These are phyloP conservation scores for Microctenopoma lineatum DNA, from an alignment of 2,797 vertebrate species.

Conservation along the genomic window DNA sequence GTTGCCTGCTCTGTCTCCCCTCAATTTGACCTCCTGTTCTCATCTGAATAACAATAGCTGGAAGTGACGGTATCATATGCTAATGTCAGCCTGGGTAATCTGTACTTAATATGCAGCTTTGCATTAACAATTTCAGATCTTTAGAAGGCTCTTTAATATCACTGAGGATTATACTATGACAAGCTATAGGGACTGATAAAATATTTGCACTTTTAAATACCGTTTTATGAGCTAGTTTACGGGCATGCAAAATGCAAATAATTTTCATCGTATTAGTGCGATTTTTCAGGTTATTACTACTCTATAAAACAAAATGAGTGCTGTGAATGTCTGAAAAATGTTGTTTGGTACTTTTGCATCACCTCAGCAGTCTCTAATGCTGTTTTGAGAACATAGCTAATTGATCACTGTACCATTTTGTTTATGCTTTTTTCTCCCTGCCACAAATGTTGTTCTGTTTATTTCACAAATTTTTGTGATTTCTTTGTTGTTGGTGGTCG, in stretches of 20 bases:
- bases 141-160: constrained; percentile 17
- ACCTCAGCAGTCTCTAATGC: not conserved
- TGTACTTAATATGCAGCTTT: constrained; percentile 16
- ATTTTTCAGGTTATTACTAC: constrained; percentile 22
- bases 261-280: constrained; percentile 28
- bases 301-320: constrained; percentile 2
- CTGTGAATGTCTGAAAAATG: constrained; percentile 19
- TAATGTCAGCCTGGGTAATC: constrained; percentile 18
- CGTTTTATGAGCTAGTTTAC: constrained; percentile 34
- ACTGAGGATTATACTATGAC: constrained; percentile 14
- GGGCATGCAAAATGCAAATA: constrained; percentile 6
- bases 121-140: constrained; percentile 24
- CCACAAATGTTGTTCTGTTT: not conserved
- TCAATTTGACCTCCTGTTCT: constrained; percentile 43
- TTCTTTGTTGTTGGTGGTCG: no score
- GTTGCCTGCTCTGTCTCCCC: constrained; percentile 19
- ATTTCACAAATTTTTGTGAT: not conserved
- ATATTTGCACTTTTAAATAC: constrained; percentile 33
- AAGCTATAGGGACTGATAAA: constrained; percentile 1
- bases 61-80: constrained; percentile 13
- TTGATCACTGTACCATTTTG: not conserved
- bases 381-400: not conserved
- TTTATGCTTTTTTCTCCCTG: not conserved
- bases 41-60: constrained; percentile 46
- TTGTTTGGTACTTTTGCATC: not conserved